Evolutionary conservation across 2,888 invertebrate genomes (phyloP), one percentile per base, ranked within the genome.

Genomic region (Charanyca ferruginea): DNA sequence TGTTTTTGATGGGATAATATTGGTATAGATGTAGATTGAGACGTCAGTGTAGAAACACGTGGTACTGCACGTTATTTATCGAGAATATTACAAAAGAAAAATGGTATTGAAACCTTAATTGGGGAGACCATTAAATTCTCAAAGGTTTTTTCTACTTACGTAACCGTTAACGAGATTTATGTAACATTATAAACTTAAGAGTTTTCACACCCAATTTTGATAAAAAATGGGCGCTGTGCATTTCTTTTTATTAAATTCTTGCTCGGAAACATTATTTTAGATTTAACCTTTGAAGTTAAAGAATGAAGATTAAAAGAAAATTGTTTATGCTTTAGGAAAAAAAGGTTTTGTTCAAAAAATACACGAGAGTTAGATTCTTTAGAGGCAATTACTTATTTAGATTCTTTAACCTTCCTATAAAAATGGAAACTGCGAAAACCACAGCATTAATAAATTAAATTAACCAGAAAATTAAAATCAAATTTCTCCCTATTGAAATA

Each of bases 81-180:
- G 51, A 63, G 32, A 62, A 68, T 55, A 80, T 66, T 62, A 60
- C 49, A 35, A 71, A 79, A 73, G 48, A 68, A 68, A 76, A 66
- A 70, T 75, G 48, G 53, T 52, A 71, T 42, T 58, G 66, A 55
- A 85, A 85, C 87, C 84, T 87, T 90, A 89, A 93, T 91, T 91
- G 75, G 74, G 87, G 85, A 75, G 73, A 66, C 85, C 83, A 85
- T 90, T 90, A 89, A 89, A 89, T 83, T 80, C 83, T 79, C 73
- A 86, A 86, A 73, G 64, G 69, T 73, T 77, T 80, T 84, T 85
- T 82, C 65, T 74, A 69, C 84, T 88, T 86, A 79, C 84, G 83
- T 87, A 91, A 91, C 85, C 66, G 81, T 85, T 89, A 90, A 88
- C 86, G 77, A 86, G 86, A 87, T 88, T 90, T 87, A 88, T 84